Percentiles rank a stretch among this genome's conserved stretches.
Evolutionary conservation across 2,797 vertebrate species (phyloP).

Genomic region (Buphagus erythrorhynchus): DNA sequence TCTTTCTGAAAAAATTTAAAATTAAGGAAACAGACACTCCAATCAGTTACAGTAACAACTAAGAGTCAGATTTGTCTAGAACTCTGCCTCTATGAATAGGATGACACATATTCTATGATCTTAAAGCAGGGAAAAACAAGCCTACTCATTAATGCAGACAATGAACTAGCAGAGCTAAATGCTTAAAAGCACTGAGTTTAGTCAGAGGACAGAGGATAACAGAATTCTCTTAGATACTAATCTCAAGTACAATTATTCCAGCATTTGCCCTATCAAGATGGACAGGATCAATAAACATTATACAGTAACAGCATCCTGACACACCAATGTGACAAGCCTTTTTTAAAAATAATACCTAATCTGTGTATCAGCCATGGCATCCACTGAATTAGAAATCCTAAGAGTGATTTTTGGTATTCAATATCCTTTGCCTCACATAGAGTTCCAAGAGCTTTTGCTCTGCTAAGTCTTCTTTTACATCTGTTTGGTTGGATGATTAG

Average conservation of each 20-base stretch:
- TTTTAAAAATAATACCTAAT: background rate
- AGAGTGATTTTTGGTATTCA: background rate
- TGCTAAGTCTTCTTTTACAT: constrained; percentile 83
- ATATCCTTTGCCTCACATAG: constrained; percentile 83
- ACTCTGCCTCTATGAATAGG: background rate
- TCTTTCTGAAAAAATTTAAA: background rate
- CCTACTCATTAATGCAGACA: background rate
- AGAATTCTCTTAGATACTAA: background rate
- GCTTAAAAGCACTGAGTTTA: background rate
- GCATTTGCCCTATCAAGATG: background rate
- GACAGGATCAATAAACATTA: background rate
- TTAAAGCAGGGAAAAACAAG: background rate
- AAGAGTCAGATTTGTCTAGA: background rate
- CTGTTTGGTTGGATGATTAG: constrained; percentile 79
- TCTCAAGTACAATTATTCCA: background rate
- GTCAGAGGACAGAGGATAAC: background rate
- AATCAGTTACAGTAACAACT: background rate
- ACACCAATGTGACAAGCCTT: background rate
- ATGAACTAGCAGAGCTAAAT: background rate
- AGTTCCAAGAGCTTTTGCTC: constrained; percentile 86
- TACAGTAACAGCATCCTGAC: background rate
- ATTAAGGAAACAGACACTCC: background rate
- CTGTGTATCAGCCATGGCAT: background rate
- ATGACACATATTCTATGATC: background rate
- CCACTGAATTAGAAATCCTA: background rate